Evolutionary conservation across 1,140 invertebrate genomes (phyloP), one percentile per base, ranked within the genome.

Genomic region (Solenopsis fugax): DNA sequence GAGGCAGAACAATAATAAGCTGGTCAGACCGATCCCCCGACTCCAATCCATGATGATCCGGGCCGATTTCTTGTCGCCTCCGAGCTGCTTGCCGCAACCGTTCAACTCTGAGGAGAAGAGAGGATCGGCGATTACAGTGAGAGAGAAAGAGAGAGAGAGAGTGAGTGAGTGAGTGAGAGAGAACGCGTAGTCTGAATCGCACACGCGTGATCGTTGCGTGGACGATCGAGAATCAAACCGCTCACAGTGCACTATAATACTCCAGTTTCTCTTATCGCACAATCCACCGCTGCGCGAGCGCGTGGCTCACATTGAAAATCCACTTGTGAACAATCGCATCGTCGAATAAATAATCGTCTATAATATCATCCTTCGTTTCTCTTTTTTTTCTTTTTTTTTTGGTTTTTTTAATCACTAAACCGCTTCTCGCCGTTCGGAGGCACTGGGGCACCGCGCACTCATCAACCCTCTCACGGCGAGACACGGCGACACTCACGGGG

Each of bases 381-480:
- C 7, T 24, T 18, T 37, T 29, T n/a, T 6, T 24, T 82, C 16
- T 4, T 3, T 10, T 41, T 16, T 34, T 1, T 37, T 18, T 4
- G 1, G 10, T 16, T 18, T 52, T n/a, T 52, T n/a, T 34, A 5
- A 29, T 58, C 52, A 56, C 52, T 21, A 21, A 72, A 34, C 48
- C 34, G 13, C 58, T 45, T 71, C 65, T 34, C 52, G 6, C 29
- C 24, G 50, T 62, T 16, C 18, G 21, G 41, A 48, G 56, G 24
- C 69, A 62, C 80, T 71, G 65, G 50, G 78, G 78, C 64, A 81
- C 78, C 72, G 67, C 16, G 41, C 54, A 72, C 78, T 60, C 69
- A 50, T 45, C 87, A 82, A 89, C 89, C 69, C 89, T 90, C 85
- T 89, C 88, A 87, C 87, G 76, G 64, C 58, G 88, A 89, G 76